Percentiles rank a stretch among this genome's conserved stretches.
These are phyloP conservation scores for Phrixothrix hirtus DNA, from an alignment of 2,888 invertebrate species.

Conservation along the genomic window DNA sequence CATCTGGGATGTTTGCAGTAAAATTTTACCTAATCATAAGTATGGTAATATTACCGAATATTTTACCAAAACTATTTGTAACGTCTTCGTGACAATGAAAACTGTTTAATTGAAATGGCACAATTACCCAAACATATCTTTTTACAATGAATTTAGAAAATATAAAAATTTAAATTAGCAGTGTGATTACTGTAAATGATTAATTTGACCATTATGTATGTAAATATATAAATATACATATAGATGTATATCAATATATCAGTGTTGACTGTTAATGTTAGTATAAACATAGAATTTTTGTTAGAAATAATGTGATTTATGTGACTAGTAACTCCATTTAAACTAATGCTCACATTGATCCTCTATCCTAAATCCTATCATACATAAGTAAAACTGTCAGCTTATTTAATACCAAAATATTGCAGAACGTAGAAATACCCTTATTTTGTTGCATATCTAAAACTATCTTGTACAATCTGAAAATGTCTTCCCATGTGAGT, in stretches of 20 bases:
- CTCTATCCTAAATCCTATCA: slow-evolving; percentile 9
- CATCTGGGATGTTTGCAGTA: slow-evolving; percentile 33
- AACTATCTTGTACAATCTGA: slow-evolving; percentile 51
- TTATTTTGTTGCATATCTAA: slow-evolving; percentile 29
- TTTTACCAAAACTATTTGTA: slow-evolving; percentile 33
- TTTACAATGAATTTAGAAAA: slow-evolving; percentile 45
- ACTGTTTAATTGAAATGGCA: slow-evolving; percentile 39
- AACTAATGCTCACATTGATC: slow-evolving; percentile 36
- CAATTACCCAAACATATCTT: slow-evolving; percentile 48
- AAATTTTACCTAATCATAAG: slow-evolving; percentile 31
- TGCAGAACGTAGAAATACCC: not conserved
- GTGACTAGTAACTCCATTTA: slow-evolving; percentile 18
- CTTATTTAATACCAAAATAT: slow-evolving; percentile 14
- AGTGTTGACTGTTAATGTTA: slow-evolving; percentile 56
- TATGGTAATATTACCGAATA: slow-evolving; percentile 38
- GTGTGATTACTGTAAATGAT: slow-evolving; percentile 15
- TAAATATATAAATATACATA: slow-evolving; percentile 32
- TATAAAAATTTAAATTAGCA: slow-evolving; percentile 29
- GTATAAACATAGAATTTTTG: slow-evolving; percentile 27
- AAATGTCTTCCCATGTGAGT: slow-evolving; percentile 54
- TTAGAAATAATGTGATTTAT: slow-evolving; percentile 27
- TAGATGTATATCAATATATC: slow-evolving; percentile 47
- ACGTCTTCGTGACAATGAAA: slow-evolving; percentile 50
- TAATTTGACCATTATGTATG: slow-evolving; percentile 21
- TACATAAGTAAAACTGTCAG: slow-evolving; percentile 9